A percentile compares a stretch with the other conserved stretches of the same genome.
These are phyloP conservation scores for Panagrolaimus sp. DNA, from an alignment of 1,140 invertebrate species.

Conservation along the genomic window DNA sequence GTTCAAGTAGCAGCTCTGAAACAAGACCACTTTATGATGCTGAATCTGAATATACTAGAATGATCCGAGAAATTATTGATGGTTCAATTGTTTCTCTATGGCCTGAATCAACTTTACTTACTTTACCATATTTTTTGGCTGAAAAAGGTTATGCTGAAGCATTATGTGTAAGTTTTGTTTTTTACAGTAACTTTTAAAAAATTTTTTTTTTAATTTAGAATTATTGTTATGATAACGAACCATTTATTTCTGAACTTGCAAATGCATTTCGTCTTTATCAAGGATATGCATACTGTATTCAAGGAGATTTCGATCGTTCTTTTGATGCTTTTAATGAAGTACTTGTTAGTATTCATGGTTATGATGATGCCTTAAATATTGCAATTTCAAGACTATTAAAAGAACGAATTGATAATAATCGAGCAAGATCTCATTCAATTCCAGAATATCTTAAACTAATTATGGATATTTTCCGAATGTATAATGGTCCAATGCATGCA, in stretches of 20 bases:
- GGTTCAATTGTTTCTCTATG: not conserved
- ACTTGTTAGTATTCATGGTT: not conserved
- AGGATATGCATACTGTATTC: not conserved
- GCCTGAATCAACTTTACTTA: not conserved
- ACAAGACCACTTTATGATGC: not conserved
- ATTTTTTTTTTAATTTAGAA: not conserved
- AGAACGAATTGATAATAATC: not conserved
- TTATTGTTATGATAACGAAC: not conserved
- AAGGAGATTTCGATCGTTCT: not conserved
- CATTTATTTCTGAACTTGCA: constrained; percentile 5
- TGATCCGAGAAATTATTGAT: not conserved
- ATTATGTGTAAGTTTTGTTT: not conserved
- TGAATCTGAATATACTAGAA: not conserved
- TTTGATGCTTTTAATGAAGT: not conserved
- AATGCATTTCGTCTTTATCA: not conserved
- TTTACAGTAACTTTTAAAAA: not conserved
- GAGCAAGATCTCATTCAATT: not conserved
- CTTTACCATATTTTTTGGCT: not conserved
- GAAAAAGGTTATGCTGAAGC: constrained; percentile 1
- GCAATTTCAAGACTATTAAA: not conserved
- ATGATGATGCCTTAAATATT: not conserved
- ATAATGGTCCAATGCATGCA: not conserved
- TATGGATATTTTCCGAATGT: not conserved
- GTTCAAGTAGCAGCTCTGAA: not conserved
- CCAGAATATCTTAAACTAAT: not conserved